Evolutionary conservation across 2,113 vertebrate species (phyloP), one percentile per base, ranked within the genome.

Genomic region (Nannobrachium achirus): DNA sequence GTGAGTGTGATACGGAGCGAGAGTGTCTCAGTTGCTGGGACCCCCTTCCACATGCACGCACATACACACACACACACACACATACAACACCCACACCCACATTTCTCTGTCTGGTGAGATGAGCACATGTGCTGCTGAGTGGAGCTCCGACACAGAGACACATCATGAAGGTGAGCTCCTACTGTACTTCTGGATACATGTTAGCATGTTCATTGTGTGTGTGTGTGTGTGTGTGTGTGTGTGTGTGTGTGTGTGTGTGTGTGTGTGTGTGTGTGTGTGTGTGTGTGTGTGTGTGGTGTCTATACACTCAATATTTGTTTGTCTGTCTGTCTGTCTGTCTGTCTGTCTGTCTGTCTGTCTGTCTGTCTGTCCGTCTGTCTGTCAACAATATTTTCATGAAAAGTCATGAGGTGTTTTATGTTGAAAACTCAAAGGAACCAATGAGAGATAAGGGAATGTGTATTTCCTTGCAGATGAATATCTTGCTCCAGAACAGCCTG

Each of bases 121-220:
- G 53, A 49, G 48, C 79, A 74, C 71, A 66, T 79, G 82, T 85
- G 69, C 76, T 67, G 71, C 20, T 58, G 19, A 79, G 76, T 62
- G 74, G 75, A 86, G 45, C 7, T 33, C 39, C 55, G 52, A 66
- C 64, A 41, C 64, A 76, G 66, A 68, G 77, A 85, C 66, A 46
- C 78, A 1, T 41, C 82, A 91, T 91, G 89, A 91, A 91, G 88
- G 89, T 91, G 76, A 87, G 86, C 10, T 62, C 41, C 6, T 64
- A 0, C 7, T 42, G 14, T 38, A 52, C 8, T 10, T 16, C 1
- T 48, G 33, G 5, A 1, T 33, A 9, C 10, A 8, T 38, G 20
- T 38, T n/a, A n/a, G 19, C 16, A 15, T 57, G n/a, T 56, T n/a
- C n/a, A n/a, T n/a, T n/a, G 16, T 10, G 6, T 60, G 16, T 11